phyloP scores from a whole-genome alignment of 2,113 vertebrate genomes.

The Sprattus sprattus region DNA sequence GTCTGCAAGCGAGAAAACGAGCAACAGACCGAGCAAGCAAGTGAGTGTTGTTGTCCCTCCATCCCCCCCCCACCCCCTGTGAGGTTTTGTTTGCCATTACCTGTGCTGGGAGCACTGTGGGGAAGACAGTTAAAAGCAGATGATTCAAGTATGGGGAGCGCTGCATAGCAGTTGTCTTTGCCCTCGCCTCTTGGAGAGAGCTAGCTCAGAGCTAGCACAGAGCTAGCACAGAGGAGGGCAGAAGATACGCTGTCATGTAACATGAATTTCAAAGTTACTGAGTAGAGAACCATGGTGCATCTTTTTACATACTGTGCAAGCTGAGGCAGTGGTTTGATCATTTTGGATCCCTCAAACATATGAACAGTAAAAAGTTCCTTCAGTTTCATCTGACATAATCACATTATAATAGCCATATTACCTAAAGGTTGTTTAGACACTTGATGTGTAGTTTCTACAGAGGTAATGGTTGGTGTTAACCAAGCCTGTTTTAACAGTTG shows the following conservation, averaged over 20 bases:
- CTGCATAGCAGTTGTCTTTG: not conserved
- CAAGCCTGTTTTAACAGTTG: not conserved
- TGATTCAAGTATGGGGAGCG: not conserved
- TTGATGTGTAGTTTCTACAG: too few relatives aligned
- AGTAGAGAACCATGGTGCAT: not conserved
- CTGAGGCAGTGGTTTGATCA: not conserved
- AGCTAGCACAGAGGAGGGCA: not conserved
- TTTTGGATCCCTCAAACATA: not conserved
- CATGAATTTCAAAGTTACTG: too few relatives aligned
- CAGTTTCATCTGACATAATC: not conserved
- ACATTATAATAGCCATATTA: not conserved
- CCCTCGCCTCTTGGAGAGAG: not conserved
- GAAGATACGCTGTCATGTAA: not conserved
- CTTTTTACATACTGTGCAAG: not conserved
- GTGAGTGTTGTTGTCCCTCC: not conserved
- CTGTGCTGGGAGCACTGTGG: not conserved
- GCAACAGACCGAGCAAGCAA: not conserved
- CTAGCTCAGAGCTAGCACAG: not conserved
- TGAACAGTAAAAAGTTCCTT: not conserved
- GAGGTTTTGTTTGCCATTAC: conserved; percentile 1
- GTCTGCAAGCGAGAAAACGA: not conserved
- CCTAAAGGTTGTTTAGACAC: too few relatives aligned
- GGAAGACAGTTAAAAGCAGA: conserved; percentile 12
- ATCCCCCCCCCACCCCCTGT: not conserved
- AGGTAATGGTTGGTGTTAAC: too few relatives aligned